phyloP scores from a whole-genome alignment of 1,140 invertebrate genomes.

The Nomia melanderi region DNA sequence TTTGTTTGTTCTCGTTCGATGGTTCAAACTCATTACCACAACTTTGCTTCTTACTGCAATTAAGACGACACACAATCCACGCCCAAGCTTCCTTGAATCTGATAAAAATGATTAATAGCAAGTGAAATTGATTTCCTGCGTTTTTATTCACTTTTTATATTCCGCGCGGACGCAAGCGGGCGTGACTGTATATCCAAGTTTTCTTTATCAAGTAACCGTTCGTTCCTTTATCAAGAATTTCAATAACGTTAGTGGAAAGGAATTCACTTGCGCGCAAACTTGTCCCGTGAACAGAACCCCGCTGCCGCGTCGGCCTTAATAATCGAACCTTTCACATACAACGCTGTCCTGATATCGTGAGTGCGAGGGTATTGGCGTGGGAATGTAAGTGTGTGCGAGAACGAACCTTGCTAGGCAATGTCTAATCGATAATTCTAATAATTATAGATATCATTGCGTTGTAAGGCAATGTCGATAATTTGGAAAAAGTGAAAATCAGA shows the following conservation, averaged over 20 bases:
- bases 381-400: too few relatives aligned
- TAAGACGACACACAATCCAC: background rate
- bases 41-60: background rate
- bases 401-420: too few relatives aligned
- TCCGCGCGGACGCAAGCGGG: background rate
- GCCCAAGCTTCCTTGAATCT: background rate
- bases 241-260: conserved; percentile 5
- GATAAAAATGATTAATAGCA: background rate
- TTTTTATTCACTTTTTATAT: background rate
- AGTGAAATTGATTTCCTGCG: background rate
- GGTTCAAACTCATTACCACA: background rate
- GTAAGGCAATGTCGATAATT: too few relatives aligned
- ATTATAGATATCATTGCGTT: too few relatives aligned
- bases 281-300: background rate
- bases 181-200: background rate
- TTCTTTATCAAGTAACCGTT: background rate
- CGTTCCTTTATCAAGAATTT: conserved; percentile 17
- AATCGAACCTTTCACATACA: background rate
- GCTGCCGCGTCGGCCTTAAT: too few relatives aligned
- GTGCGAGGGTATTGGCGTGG: too few relatives aligned
- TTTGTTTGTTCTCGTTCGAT: background rate
- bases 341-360: background rate
- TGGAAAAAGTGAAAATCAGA: too few relatives aligned
- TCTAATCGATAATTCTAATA: too few relatives aligned
- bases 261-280: background rate